Evolutionary conservation across 2,888 invertebrate genomes (phyloP).

Genomic region (Pogonocherus hispidulus): DNA sequence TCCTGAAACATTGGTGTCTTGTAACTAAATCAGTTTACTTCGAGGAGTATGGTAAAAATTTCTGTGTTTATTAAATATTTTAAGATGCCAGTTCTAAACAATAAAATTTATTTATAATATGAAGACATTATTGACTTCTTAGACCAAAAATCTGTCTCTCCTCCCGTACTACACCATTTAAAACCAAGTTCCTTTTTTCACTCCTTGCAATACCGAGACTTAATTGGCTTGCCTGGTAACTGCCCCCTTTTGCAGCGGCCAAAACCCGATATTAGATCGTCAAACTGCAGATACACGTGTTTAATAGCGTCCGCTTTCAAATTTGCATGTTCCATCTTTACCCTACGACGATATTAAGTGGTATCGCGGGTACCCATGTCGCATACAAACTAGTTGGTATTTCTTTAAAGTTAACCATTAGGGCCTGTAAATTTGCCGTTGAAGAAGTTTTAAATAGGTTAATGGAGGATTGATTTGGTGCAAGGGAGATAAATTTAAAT

Average conservation of each 20-base stretch:
- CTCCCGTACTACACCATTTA: too few relatives aligned
- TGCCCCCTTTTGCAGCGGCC: neutral
- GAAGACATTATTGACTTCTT: too few relatives aligned
- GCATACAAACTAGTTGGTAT: conserved; percentile 42
- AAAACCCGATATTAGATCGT: conserved; percentile 41
- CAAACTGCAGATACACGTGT: conserved; percentile 52
- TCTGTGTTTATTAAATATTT: too few relatives aligned
- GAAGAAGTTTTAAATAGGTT: conserved; percentile 37
- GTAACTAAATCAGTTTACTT: too few relatives aligned
- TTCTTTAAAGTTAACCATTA: conserved; percentile 43
- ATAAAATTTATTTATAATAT: too few relatives aligned
- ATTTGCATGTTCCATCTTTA: conserved; percentile 45
- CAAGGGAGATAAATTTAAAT: conserved; percentile 40
- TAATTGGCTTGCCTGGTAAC: conserved; percentile 22
- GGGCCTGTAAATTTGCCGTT: conserved; percentile 40
- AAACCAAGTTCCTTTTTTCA: too few relatives aligned
- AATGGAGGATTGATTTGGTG: conserved; percentile 38
- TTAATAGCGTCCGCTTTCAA: conserved; percentile 41
- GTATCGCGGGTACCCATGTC: conserved; percentile 28
- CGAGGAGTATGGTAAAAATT: too few relatives aligned
- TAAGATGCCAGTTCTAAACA: too few relatives aligned
- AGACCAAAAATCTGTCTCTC: too few relatives aligned
- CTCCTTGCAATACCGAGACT: conserved; percentile 1
- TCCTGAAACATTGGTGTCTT: too few relatives aligned
- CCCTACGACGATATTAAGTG: conserved; percentile 40